Evolutionary conservation across 1,140 invertebrate species (phyloP), one percentile per base, ranked within the genome.

Genomic region (Planococcus citri): DNA sequence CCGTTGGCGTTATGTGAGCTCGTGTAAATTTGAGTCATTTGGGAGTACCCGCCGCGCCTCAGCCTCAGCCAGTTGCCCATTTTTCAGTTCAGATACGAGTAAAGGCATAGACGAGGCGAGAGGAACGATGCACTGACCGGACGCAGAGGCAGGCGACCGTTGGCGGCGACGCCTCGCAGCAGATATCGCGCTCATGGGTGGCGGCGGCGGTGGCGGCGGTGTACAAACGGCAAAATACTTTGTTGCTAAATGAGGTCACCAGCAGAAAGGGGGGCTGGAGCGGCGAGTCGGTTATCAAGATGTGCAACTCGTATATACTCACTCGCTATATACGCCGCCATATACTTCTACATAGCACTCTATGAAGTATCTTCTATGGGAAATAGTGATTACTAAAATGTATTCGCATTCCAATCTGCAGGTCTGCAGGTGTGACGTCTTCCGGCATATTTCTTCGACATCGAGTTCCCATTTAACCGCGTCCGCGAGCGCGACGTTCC

Each of bases 201-300:
- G 41, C n/a, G 41, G 41, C n/a, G n/a, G n/a, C n/a, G n/a, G n/a
- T n/a, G n/a, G n/a, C n/a, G n/a, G n/a, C n/a, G n/a, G n/a, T n/a
- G n/a, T 51, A 51, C 41, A 33, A 33, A 20, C 41, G 41, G 41
- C 41, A 51, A n/a, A n/a, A 51, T 51, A 51, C 41, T 51, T 51
- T 51, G 41, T 51, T 9, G 41, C 41, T 51, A 51, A 51, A 51
- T 17, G 41, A 51, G 41, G 41, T 51, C 41, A 51, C 6, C 4
- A 51, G 41, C 41, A 51, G 41, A 51, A 51, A n/a, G n/a, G 41
- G 41, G 41, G 29, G 41, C 41, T 20, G 6, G n/a, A 51, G 41
- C 41, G 41, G 41, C 41, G 41, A 51, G 41, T 51, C 17, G n/a
- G 41, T 51, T 51, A 51, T 51, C 41, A 51, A 51, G 41, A 51